Evolutionary conservation across 2,888 invertebrate species (phyloP).

Genomic region (Odontothrips loti): DNA sequence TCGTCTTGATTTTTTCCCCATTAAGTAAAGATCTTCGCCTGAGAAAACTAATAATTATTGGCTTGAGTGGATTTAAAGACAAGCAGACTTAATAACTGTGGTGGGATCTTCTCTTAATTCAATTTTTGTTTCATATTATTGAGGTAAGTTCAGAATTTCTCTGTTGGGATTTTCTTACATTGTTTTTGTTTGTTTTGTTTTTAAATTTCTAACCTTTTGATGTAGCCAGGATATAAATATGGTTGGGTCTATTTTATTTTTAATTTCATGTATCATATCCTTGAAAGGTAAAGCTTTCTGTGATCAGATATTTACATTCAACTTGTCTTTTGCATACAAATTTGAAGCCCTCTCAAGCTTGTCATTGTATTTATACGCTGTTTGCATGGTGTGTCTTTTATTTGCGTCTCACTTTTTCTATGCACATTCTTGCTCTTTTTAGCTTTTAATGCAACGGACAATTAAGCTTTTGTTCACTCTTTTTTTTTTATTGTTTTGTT

Average conservation of each 20-base stretch:
- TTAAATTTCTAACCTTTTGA: no score
- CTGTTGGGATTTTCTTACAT: not conserved
- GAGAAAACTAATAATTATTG: conserved; percentile 3
- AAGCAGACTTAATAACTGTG: not conserved
- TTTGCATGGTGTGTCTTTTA: conserved; percentile 9
- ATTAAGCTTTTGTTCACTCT: conserved; percentile 29
- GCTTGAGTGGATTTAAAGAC: not conserved
- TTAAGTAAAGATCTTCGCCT: not conserved
- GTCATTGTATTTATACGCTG: not conserved
- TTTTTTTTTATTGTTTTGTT: not conserved
- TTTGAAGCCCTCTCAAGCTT: not conserved
- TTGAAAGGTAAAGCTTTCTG: no score
- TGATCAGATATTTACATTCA: not conserved
- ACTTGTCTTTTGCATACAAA: not conserved
- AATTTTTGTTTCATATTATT: not conserved
- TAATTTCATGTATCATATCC: no score
- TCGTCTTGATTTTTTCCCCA: conserved; percentile 17
- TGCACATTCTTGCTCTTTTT: not conserved
- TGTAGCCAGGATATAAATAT: no score
- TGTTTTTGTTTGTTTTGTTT: not conserved
- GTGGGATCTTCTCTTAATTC: not conserved
- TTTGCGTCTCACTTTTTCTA: not conserved
- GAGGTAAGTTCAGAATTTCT: not conserved
- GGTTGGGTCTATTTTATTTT: not conserved
- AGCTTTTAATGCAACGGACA: not conserved